Evolutionary conservation across 2,888 invertebrate genomes (phyloP), one percentile per base, ranked within the genome.

Genomic region (Diloba caeruleocephala): DNA sequence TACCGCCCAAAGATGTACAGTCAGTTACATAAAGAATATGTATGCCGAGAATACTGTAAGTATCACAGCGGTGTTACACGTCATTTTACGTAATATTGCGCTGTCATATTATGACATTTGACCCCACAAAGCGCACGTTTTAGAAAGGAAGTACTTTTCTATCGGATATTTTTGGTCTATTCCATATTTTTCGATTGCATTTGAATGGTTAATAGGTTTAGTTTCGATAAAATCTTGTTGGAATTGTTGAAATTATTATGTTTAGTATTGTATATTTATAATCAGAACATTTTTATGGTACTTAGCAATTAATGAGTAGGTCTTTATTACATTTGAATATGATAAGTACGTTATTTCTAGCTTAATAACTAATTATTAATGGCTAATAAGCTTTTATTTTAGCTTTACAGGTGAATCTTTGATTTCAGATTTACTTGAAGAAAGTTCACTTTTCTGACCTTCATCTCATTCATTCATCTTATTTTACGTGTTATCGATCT

Each of bases 71-170:
- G 21, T 60, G 45, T 51, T 55, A 46, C 59, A 48, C 23, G 52
- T 51, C 44, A 37, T 10, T 17, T 42, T 65, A 61, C 33, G 25
- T 59, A 65, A 61, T 21, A 13, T 3, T 51, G 36, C 56, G 43
- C 55, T 62, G 67, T 67, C 67, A 64, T 59, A 67, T 63, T 64
- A 64, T 61, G 58, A 55, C 64, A 41, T 55, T 56, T 71, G 61
- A 60, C 71, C 71, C 39, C 45, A 31, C 39, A 39, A n/a, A n/a
- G n/a, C n/a, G n/a, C n/a, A n/a, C n/a, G 6, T 3, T 59, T 66
- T 66, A 60, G 62, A 66, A 62, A 62, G 61, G 61, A 52, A 62
- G 13, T 4, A 3, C 13, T 38, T 37, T 58, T 23, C 29, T 50
- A 44, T 58, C 29, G 13, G 23, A 61, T 31, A 23, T 39, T 43